Percentiles rank a stretch among this genome's conserved stretches.
Evolutionary conservation across 2,113 vertebrate genomes (phyloP).

Genomic region (Drymodes brunneopygia): DNA sequence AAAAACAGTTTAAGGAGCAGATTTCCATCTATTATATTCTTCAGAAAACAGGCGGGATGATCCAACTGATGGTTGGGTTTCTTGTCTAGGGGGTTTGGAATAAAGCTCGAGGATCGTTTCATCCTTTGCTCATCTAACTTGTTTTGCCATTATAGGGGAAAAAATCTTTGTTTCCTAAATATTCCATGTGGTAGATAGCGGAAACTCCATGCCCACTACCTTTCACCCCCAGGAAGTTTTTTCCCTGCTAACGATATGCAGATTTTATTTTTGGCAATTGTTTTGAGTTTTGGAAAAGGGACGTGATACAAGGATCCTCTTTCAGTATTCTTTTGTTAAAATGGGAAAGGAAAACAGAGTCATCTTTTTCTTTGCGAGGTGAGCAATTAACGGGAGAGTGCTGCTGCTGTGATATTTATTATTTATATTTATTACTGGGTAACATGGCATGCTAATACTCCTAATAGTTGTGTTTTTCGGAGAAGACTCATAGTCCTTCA

Average conservation of each 20-base stretch:
- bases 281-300: neutral
- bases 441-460: neutral
- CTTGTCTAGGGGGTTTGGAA: neutral
- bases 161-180: conserved; percentile 34
- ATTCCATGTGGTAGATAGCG: neutral
- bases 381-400: neutral
- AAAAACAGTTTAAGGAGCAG: conserved; percentile 14
- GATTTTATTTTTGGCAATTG: neutral
- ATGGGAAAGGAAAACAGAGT: neutral
- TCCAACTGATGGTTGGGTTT: neutral
- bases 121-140: conserved; percentile 2
- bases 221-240: neutral
- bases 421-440: neutral
- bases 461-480: neutral
- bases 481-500: neutral
- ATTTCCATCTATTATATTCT: conserved; percentile 60
- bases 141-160: neutral
- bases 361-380: neutral
- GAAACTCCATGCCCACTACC: neutral
- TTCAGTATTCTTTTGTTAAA: neutral
- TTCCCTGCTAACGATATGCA: neutral
- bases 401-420: neutral
- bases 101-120: neutral
- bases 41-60: neutral
- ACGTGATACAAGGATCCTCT: neutral